Evolutionary conservation across 2,888 invertebrate species (phyloP).

Genomic region (Sarcophaga subvicina): DNA sequence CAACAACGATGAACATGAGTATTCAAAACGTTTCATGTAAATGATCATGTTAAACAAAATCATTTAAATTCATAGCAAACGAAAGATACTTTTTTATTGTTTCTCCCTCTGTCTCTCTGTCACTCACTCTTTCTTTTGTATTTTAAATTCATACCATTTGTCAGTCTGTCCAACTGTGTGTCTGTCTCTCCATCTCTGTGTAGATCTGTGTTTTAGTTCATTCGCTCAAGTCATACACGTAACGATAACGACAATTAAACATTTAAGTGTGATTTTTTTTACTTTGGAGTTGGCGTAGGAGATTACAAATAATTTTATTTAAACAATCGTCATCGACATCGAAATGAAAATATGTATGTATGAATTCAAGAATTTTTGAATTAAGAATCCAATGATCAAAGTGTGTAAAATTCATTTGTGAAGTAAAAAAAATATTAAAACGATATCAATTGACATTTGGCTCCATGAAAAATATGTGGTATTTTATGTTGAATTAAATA

Average conservation of each 20-base stretch:
- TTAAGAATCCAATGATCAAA: neutral
- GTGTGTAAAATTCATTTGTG: neutral
- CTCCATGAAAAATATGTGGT: slow-evolving; percentile 48
- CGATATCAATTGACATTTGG: slow-evolving; percentile 61
- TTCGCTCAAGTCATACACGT: neutral
- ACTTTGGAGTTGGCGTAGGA: slow-evolving; percentile 51
- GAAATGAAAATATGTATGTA: neutral
- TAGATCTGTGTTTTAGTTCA: neutral
- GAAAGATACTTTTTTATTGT: slow-evolving; percentile 21
- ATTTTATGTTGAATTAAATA: slow-evolving; percentile 52
- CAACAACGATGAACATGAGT: neutral
- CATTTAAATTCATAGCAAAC: slow-evolving; percentile 33
- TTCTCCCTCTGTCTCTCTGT: neutral
- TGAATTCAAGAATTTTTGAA: slow-evolving; percentile 2
- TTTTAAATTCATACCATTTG: neutral
- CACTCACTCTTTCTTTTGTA: slow-evolving; percentile 5
- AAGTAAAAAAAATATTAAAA: neutral
- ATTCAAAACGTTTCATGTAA: slow-evolving; percentile 29
- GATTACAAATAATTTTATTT: slow-evolving; percentile 59
- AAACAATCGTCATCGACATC: slow-evolving; percentile 7
- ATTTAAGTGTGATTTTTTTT: slow-evolving; percentile 22
- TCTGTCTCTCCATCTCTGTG: slow-evolving; percentile 5
- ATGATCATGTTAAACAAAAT: slow-evolving; percentile 57
- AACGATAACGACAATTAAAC: slow-evolving; percentile 23
- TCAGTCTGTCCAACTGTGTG: neutral